A percentile compares a stretch with the other conserved stretches of the same genome.
Evolutionary conservation across 2,888 invertebrate genomes (phyloP).

Genomic region (Parasteatoda lunata): DNA sequence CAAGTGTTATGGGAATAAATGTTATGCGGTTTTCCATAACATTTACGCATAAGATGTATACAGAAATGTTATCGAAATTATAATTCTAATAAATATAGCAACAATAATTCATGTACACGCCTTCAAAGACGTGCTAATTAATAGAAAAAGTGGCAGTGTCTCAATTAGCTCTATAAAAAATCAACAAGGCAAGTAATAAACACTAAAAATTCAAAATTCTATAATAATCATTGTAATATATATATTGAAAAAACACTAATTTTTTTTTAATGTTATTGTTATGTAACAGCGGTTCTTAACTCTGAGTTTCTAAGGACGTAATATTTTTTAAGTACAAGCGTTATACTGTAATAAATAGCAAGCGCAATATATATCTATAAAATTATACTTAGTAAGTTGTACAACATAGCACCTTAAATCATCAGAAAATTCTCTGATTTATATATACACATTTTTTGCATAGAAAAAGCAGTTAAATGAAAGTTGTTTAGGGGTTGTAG

Average conservation of each 20-base stretch:
- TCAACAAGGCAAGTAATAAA: not conserved
- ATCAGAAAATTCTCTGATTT: no score
- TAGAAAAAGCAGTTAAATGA: no score
- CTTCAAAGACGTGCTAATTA: conserved; percentile 11
- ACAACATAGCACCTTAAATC: no score
- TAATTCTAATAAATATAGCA: not conserved
- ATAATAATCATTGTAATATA: not conserved
- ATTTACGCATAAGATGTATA: not conserved
- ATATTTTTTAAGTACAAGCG: no score
- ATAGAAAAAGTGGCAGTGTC: conserved; percentile 60
- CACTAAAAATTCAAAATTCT: not conserved
- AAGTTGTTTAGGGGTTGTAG: no score
- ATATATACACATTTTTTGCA: no score
- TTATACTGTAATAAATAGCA: no score
- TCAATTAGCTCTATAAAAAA: conserved; percentile 47
- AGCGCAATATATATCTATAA: no score
- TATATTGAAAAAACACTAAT: not conserved
- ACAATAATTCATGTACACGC: conserved; percentile 22
- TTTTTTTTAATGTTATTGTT: not conserved
- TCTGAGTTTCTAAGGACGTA: no score
- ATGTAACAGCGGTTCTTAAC: not conserved
- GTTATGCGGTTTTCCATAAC: no score
- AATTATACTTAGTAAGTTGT: no score
- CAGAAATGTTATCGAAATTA: not conserved
- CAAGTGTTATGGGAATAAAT: no score